Evolutionary conservation across 2,797 vertebrate genomes (phyloP).

Genomic region (Glyptemys insculpta): DNA sequence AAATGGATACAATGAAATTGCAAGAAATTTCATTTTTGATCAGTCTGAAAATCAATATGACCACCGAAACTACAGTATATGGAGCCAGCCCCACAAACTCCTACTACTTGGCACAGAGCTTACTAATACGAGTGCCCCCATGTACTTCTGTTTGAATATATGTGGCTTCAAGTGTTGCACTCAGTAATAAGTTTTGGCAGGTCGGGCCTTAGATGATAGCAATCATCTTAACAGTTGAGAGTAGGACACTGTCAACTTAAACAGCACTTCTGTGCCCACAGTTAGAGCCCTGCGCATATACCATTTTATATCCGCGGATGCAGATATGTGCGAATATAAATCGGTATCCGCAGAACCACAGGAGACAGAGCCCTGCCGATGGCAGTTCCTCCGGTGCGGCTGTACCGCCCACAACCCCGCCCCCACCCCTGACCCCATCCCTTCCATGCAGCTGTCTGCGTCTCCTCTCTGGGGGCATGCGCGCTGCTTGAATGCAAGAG

Average conservation of each 20-base stretch:
- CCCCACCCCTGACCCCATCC: no score
- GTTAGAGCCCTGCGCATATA: neutral
- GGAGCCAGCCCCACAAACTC: neutral
- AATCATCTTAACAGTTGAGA: neutral
- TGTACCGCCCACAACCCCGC: no score
- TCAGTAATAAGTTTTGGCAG: neutral
- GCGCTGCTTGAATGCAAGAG: no score
- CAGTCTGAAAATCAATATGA: neutral
- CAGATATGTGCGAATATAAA: no score
- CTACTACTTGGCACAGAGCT: neutral
- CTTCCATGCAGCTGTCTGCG: no score
- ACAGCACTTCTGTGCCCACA: neutral
- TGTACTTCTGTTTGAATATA: neutral
- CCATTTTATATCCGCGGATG: no score
- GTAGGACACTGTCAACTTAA: neutral
- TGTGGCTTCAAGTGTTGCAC: neutral
- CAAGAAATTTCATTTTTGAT: neutral
- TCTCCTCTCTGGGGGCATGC: no score
- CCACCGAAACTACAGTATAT: neutral
- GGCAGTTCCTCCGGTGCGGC: no score
- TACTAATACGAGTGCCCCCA: rapidly evolving
- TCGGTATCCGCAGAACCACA: no score
- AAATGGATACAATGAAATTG: slow-evolving; percentile 57
- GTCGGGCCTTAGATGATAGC: neutral
- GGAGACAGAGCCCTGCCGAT: no score